Percentiles rank a stretch among this genome's conserved stretches.
These are phyloP conservation scores for Murina feae DNA, from an alignment of 2,113 vertebrate species.

Conservation along the genomic window DNA sequence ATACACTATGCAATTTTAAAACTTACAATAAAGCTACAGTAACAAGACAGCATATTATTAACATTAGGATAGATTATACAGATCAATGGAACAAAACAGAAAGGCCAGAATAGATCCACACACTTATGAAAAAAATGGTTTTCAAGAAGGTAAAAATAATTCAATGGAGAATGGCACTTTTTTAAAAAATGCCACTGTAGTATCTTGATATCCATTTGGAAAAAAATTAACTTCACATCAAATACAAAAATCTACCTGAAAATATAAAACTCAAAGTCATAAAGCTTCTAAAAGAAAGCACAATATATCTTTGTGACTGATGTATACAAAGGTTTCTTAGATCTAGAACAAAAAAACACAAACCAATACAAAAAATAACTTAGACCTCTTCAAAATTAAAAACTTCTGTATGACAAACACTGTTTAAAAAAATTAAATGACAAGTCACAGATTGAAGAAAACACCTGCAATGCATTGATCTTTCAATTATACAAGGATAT, in stretches of 20 bases:
- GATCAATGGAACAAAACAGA: neutral
- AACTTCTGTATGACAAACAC: neutral
- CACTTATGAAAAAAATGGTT: neutral
- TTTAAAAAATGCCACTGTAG: neutral
- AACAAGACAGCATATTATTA: neutral
- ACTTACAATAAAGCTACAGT: neutral
- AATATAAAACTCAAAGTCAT: neutral
- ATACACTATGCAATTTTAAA: neutral
- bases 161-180: neutral
- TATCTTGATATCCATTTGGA: neutral
- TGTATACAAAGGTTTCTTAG: neutral
- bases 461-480: neutral
- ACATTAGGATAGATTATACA: neutral
- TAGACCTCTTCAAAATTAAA: neutral
- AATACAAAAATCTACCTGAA: neutral
- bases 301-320: neutral
- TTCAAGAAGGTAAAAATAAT: neutral
- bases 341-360: neutral
- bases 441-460: neutral
- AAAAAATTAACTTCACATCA: neutral
- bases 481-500: neutral
- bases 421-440: neutral
- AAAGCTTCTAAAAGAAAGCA: neutral
- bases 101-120: neutral
- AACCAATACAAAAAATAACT: neutral